Base-by-base conservation (phyloP, 2,113 vertebrate species). In the Nerophis ophidion region DNA sequence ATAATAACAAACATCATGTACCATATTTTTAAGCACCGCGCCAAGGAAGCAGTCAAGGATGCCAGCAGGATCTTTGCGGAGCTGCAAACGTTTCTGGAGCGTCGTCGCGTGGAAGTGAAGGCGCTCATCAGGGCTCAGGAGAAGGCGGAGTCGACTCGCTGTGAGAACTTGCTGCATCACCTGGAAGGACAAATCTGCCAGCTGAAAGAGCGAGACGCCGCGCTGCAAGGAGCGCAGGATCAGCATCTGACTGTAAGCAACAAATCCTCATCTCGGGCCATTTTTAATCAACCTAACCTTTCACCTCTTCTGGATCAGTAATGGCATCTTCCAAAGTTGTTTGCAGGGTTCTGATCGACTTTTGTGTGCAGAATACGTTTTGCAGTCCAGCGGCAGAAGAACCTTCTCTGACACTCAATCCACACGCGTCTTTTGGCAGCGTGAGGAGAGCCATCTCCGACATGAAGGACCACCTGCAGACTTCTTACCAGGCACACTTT, bases 91-190 rank as follows among this genome's bases (percentile, higher is more conserved):
- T 64, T 73, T 4, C 1, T 68, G 65, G 51, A 64, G 65, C 44
- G 19, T 0, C 51, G 61, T 1, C 61, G 47, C 0, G 51, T 52
- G 0, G 61, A 74, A 57, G 12, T 52, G 57, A 61, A 68, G 51
- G 56, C 56, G 46, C 36, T 73, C 5, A 60, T 73, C 61, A 12
- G 61, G 14, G 50, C 57, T 57, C 65, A 74, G 16, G 57, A 64
- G 56, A 51, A 68, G 36, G 56, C 57, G 0, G 65, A 74, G 7
- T n/a, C 19, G 19, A 50, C 47, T 0, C 57, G 65, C 10, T 65
- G 61, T 0, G 65, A 65, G 19, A 63, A 57, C 61, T 61, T 40
- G 13, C 42, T 64, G 45, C 46, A 19, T 46, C 56, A 13, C 4
- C 57, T 74, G 46, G 57, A 68, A 57, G 34, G 13, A 16, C 61